These are phyloP conservation scores for Micromys minutus DNA, from an alignment of 2,113 vertebrate genomes.

Conservation along the genomic window DNA sequence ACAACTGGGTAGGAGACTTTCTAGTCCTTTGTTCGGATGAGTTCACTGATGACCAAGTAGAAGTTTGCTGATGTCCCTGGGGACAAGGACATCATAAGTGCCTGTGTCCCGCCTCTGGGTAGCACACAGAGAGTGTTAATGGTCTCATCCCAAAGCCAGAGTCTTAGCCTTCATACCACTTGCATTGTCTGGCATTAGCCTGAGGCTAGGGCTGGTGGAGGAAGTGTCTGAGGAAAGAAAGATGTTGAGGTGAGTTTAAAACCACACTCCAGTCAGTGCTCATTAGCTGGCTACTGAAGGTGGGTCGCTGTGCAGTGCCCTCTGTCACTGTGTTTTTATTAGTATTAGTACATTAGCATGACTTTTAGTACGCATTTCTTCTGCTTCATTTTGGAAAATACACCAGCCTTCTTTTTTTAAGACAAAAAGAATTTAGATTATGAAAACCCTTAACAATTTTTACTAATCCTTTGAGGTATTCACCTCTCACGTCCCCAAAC, in stretches of 20 bases:
- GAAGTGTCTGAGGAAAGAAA: not conserved
- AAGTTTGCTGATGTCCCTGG: conserved; percentile 5
- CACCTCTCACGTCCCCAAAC: not conserved
- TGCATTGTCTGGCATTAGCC: not conserved
- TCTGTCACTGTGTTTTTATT: not conserved
- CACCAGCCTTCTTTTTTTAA: not conserved
- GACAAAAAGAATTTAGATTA: conserved; percentile 13
- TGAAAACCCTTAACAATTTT: not conserved
- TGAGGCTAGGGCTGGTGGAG: not conserved
- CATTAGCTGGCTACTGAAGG: not conserved
- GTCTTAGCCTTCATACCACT: not conserved
- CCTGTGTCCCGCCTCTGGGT: not conserved
- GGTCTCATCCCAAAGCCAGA: conserved; percentile 1
- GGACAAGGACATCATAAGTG: not conserved
- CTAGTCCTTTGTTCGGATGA: not conserved
- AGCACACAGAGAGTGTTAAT: not conserved
- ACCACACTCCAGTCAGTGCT: not conserved
- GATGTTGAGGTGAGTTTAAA: not conserved
- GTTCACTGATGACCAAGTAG: not conserved
- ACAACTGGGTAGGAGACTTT: not conserved
- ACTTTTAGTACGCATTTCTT: not conserved
- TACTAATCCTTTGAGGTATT: not conserved
- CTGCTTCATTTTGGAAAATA: conserved; percentile 16
- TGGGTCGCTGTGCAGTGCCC: not conserved
- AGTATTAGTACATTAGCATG: not conserved